A percentile compares a stretch with the other conserved stretches of the same genome.
Conservation (phyloP, 2,888 invertebrate genomes). For the Metopia argyrocephala region DNA sequence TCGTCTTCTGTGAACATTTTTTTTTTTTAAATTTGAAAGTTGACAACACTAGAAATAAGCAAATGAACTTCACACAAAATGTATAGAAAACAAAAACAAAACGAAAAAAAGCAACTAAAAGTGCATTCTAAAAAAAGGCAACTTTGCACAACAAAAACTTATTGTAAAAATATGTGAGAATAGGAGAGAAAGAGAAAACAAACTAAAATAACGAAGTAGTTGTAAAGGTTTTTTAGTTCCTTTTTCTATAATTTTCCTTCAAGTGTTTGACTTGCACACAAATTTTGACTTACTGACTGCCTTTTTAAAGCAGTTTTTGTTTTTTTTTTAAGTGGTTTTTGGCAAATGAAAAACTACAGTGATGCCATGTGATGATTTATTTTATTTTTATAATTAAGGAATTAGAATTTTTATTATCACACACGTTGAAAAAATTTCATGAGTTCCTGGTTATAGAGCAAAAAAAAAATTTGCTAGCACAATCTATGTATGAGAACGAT, state of each 20-base stretch:
- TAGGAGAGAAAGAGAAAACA: constrained; percentile 27
- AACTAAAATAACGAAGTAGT: background rate
- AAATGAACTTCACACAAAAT: background rate
- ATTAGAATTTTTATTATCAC: too few relatives aligned
- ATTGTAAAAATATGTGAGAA: constrained; percentile 20
- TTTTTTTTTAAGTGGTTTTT: background rate
- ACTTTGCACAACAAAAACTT: too few relatives aligned
- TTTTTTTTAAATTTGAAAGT: too few relatives aligned
- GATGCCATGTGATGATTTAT: too few relatives aligned
- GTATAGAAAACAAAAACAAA: background rate
- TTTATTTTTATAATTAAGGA: too few relatives aligned
- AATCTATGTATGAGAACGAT: too few relatives aligned
- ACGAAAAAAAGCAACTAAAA: constrained; percentile 15
- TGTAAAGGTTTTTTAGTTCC: background rate
- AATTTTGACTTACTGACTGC: constrained; percentile 61
- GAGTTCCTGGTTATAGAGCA: too few relatives aligned
- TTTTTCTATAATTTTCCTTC: constrained; percentile 10
- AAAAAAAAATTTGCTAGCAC: too few relatives aligned
- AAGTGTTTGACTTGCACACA: constrained; percentile 22
- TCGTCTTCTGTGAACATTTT: too few relatives aligned
- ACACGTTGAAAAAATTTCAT: too few relatives aligned
- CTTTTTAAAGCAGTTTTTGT: constrained; percentile 18
- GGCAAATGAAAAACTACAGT: background rate
- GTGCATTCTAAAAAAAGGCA: constrained; percentile 12
- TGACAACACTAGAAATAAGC: too few relatives aligned